Base-by-base conservation (phyloP, 2,888 invertebrate genomes). In the Trachelus troglodyta region DNA sequence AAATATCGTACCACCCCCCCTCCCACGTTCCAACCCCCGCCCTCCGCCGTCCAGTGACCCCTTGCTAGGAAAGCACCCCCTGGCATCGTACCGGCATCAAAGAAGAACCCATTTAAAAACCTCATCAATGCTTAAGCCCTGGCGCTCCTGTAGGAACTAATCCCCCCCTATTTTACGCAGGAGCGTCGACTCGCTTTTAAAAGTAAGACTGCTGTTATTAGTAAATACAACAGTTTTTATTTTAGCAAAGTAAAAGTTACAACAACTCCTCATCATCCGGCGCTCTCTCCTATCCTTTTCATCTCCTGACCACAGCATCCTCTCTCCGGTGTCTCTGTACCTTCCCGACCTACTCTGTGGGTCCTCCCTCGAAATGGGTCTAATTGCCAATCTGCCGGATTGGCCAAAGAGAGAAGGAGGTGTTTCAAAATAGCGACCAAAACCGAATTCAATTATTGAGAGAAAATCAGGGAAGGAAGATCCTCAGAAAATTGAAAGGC, bases 101-200 rank as follows among this genome's bases (percentile, higher is more conserved):
- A 91, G 90, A 88, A 90, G 91, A 91, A 91, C 91, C 91, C 91
- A 91, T 91, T 91, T 91, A 91, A 91, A 91, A 91, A 91, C 91
- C 91, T 91, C 91, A 91, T 91, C 91, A 91, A 91, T 91, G 91
- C 89, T 89, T 91, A 91, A 91, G 91, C 91, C 90, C 87, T 89
- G 84, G 87, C 87, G 90, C 90, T 90, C 89, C 89, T 88, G 90
- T 91, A 90, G 87, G 87, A 91, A 91, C 91, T 91, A 91, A 91
- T 91, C 91, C 91, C 90, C 90, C 91, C 87, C 91, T 91, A 91
- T 91, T 91, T 91, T 90, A 89, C 90, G 89, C 88, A 69, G 78
- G 75, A 77, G 75, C 69, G 74, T 69, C 74, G 75, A 83, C 84
- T 86, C 85, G 88, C 89, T 90, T 90, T 90, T 90, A 89, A 90